Evolutionary conservation across 2,113 vertebrate species (phyloP).

Genomic region (Ochotona princeps): DNA sequence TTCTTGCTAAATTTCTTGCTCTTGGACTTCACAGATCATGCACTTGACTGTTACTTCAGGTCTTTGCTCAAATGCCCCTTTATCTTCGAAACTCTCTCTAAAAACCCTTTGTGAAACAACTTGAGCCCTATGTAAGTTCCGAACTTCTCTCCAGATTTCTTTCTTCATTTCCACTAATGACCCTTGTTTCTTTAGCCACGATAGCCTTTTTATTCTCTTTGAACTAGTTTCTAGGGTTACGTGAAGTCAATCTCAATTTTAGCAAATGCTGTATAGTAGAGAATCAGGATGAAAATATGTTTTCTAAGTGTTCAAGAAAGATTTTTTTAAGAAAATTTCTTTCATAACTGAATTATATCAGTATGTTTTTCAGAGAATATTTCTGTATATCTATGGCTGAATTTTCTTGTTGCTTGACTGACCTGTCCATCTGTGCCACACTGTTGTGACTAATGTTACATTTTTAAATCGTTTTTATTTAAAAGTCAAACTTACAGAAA

Average conservation of each 20-base stretch:
- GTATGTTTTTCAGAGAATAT: background rate
- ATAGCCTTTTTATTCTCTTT: background rate
- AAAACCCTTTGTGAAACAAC: too few relatives aligned
- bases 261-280: background rate
- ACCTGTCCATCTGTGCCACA: background rate
- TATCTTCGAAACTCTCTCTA: background rate
- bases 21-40: background rate
- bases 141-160: background rate
- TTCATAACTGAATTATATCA: background rate
- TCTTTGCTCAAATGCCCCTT: background rate
- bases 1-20: background rate
- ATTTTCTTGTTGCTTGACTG: background rate
- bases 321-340: background rate
- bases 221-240: background rate
- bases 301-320: background rate
- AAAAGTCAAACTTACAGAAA: too few relatives aligned
- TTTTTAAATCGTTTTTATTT: too few relatives aligned
- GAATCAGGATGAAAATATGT: background rate
- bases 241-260: background rate
- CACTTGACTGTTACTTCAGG: background rate
- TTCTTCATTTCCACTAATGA: background rate
- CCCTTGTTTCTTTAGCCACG: background rate
- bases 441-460: too few relatives aligned
- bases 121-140: background rate
- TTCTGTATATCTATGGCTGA: background rate